Evolutionary conservation across 2,113 vertebrate genomes (phyloP).

Genomic region (Quiscalus mexicanus): DNA sequence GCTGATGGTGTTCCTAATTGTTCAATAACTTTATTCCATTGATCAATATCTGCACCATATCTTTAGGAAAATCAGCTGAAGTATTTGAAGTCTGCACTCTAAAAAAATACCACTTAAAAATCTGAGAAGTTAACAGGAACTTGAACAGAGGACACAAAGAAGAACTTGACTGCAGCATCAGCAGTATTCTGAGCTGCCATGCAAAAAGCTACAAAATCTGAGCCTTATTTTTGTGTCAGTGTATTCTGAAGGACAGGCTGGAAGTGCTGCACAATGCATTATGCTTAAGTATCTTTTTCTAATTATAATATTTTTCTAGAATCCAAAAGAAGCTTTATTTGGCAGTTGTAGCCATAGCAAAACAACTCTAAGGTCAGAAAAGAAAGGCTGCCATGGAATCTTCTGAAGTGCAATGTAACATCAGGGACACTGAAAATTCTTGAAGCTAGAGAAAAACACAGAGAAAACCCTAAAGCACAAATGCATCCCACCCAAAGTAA

Average conservation of each 20-base stretch:
- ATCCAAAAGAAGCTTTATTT: neutral
- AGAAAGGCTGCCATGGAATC: neutral
- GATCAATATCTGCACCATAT: conserved; percentile 91
- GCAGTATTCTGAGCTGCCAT: neutral
- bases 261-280: neutral
- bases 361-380: neutral
- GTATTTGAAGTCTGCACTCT: conserved; percentile 34
- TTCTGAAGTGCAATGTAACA: neutral
- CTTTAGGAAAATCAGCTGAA: conserved; percentile 85
- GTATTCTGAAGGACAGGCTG: neutral
- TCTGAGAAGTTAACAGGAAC: neutral
- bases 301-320: neutral
- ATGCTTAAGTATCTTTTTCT: neutral
- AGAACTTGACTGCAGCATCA: neutral
- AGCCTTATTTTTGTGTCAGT: neutral
- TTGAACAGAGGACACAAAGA: neutral
- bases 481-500: neutral
- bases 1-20: conserved; percentile 93
- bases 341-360: neutral
- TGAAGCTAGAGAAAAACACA: neutral
- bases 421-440: neutral
- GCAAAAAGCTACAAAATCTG: neutral
- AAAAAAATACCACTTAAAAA: conserved; percentile 1
- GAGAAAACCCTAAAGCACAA: neutral
- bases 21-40: conserved; percentile 99